Evolutionary conservation across 2,797 vertebrate genomes (phyloP).

Genomic region (Ctenopoma multispine): DNA sequence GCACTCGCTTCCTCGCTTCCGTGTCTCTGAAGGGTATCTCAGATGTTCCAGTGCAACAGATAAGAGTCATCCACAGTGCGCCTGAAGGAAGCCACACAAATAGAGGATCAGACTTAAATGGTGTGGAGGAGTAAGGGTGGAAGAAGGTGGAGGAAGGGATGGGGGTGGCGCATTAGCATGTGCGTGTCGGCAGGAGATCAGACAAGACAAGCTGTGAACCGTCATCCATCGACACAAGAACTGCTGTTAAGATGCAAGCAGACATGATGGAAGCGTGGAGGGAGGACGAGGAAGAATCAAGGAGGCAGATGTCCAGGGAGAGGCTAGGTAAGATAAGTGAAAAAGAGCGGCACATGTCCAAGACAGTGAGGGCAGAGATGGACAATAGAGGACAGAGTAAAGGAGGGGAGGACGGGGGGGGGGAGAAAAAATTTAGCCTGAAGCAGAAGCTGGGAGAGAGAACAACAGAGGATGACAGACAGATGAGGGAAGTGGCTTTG

Average conservation of each 20-base stretch:
- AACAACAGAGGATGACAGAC: conserved; percentile 61
- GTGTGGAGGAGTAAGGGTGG: conserved; percentile 13
- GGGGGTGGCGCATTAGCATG: conserved; percentile 13
- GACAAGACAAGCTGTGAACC: conserved; percentile 60
- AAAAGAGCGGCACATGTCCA: conserved; percentile 42
- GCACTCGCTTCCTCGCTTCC: background rate
- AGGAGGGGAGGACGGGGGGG: background rate
- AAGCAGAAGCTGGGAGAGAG: conserved; percentile 39
- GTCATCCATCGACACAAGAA: conserved; percentile 45
- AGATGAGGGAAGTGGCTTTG: conserved; percentile 65
- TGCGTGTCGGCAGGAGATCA: conserved; percentile 23
- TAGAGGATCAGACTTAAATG: conserved; percentile 42
- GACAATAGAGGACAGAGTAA: conserved; percentile 34
- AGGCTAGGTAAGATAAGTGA: conserved; percentile 38
- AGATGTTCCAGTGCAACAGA: conserved; percentile 51
- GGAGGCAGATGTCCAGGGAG: conserved; percentile 53
- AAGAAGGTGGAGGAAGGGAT: conserved; percentile 13
- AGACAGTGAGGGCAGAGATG: conserved; percentile 33
- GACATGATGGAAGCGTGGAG: conserved; percentile 24
- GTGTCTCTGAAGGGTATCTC: conserved; percentile 30
- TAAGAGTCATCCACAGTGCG: conserved; percentile 37
- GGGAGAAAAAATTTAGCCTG: conserved; percentile 23
- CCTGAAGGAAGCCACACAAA: conserved; percentile 46
- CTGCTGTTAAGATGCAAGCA: conserved; percentile 43
- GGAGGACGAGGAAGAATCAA: conserved; percentile 18